A percentile compares a stretch with the other conserved stretches of the same genome.
phyloP scores from a whole-genome alignment of 2,888 invertebrate genomes.

The Pollenia angustigena region DNA sequence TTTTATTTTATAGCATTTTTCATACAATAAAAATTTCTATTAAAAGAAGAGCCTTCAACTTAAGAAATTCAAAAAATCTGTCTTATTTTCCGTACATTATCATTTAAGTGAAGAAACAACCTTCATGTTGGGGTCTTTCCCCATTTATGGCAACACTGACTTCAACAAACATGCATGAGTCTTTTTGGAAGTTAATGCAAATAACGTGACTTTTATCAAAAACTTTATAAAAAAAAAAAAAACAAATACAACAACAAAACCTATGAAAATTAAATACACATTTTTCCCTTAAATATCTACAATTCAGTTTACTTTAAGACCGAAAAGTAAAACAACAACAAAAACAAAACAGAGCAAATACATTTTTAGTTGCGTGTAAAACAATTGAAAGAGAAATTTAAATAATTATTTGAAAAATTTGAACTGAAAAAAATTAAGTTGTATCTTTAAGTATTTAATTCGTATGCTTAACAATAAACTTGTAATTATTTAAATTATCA shows the following conservation, averaged over 20 bases:
- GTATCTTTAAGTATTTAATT: conserved; percentile 40
- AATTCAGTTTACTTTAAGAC: background rate
- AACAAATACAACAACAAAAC: background rate
- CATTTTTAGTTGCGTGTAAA: conserved; percentile 48
- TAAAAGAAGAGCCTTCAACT: no score
- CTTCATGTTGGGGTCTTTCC: no score
- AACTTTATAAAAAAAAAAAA: conserved; percentile 24
- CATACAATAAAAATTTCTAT: no score
- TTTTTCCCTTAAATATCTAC: conserved; percentile 4
- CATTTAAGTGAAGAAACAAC: no score
- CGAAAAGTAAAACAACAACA: background rate
- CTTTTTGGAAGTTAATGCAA: conserved; percentile 67
- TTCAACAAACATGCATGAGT: conserved; percentile 30
- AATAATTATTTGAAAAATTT: conserved; percentile 7
- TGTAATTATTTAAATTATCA: conserved; percentile 69
- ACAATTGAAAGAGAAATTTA: conserved; percentile 59
- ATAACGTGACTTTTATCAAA: conserved; percentile 71
- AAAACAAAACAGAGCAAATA: conserved; percentile 10
- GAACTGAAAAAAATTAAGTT: conserved; percentile 42
- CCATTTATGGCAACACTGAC: no score
- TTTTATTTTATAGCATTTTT: no score
- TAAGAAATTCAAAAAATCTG: no score
- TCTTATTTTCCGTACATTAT: no score
- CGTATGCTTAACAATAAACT: conserved; percentile 51
- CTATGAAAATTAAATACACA: conserved; percentile 16